Percentiles rank a stretch among this genome's conserved stretches.
Conservation (phyloP, 2,888 invertebrate genomes). For the Trisateles emortualis region DNA sequence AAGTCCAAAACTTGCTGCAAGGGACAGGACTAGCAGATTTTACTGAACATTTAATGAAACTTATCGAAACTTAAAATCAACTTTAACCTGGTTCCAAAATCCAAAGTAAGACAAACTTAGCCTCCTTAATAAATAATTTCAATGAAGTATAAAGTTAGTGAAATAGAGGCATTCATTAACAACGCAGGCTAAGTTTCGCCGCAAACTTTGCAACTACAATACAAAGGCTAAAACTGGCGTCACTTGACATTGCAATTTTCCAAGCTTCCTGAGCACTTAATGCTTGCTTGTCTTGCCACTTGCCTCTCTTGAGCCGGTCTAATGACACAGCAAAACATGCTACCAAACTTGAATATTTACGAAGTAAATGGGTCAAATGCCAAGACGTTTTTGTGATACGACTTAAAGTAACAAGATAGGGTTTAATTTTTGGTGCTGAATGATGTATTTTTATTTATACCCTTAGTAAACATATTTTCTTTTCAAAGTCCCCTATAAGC, state of each 20-base stretch:
- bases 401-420: not conserved
- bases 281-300: conserved; percentile 48
- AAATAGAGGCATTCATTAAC: conserved; percentile 44
- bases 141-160: conserved; percentile 49
- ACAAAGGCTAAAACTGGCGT: conserved; percentile 47
- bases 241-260: conserved; percentile 65
- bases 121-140: conserved; percentile 37
- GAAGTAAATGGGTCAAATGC: conserved; percentile 39
- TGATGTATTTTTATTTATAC: not conserved
- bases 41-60: conserved; percentile 5
- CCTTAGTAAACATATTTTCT: too few species aligned
- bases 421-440: not conserved
- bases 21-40: too few species aligned
- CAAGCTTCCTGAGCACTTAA: conserved; percentile 52
- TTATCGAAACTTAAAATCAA: conserved; percentile 1
- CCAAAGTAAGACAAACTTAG: conserved; percentile 9
- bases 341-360: conserved; percentile 48
- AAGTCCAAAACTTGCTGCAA: too few species aligned
- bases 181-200: conserved; percentile 39
- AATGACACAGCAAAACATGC: conserved; percentile 56
- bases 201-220: conserved; percentile 48
- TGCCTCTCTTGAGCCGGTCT: conserved; percentile 40
- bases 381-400: conserved; percentile 31
- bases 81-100: conserved; percentile 3
- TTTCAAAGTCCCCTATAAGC: conserved; percentile 5